Percentiles rank a stretch among this genome's conserved stretches.
Evolutionary conservation across 2,113 vertebrate species (phyloP).

Genomic region (pig (Sus scrofa)): T2T-Sscrofa CM000814.6:96189001-96189500

Average conservation of each 20-base stretch:
- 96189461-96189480: constrained; percentile 70
- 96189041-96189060: not conserved
- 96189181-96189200: not conserved
- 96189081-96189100: not conserved
- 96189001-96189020: not conserved
- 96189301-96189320: not conserved
- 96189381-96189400: constrained; percentile 55
- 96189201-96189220: not conserved
- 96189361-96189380: constrained; percentile 8
- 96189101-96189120: not conserved
- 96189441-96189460: constrained; percentile 74
- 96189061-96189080: not conserved
- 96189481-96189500: constrained; percentile 82
- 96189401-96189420: constrained; percentile 50
- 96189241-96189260: not conserved
- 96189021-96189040: not conserved
- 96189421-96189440: constrained; percentile 83
- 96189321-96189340: not conserved
- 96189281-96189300: not conserved
- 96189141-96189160: not conserved
- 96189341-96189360: not conserved
- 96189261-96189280: not conserved
- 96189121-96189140: not conserved
- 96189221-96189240: not conserved
- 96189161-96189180: not conserved